These are phyloP conservation scores for Astatoreochromis straeleni DNA, from an alignment of 2,113 vertebrate species.

Conservation along the genomic window DNA sequence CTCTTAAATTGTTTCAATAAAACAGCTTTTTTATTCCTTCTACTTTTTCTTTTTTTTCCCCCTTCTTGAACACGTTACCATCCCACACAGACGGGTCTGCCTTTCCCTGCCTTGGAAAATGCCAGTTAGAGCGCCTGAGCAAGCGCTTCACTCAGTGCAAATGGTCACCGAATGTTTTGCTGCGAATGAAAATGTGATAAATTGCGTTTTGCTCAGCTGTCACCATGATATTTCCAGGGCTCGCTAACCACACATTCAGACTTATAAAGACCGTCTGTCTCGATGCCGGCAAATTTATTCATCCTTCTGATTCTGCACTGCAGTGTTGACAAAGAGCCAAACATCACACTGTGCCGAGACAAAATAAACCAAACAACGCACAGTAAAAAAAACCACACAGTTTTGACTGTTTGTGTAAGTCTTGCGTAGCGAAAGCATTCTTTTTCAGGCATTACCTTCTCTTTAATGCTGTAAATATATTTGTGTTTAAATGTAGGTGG, in stretches of 20 bases:
- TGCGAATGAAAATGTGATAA: neutral
- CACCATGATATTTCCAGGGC: neutral
- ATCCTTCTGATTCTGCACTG: neutral
- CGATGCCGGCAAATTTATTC: constrained; percentile 4
- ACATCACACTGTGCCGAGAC: neutral
- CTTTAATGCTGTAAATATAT: neutral
- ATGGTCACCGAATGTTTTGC: neutral
- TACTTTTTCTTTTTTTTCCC: neutral
- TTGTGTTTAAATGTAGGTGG: constrained; percentile 58
- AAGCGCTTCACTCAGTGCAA: neutral
- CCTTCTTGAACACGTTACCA: neutral
- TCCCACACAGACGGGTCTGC: neutral
- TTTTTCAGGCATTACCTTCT: neutral
- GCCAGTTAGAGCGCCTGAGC: neutral
- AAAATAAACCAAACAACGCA: neutral
- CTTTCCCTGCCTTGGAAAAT: neutral
- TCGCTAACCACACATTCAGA: neutral
- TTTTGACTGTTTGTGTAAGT: neutral
- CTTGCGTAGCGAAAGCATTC: neutral
- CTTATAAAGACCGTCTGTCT: neutral
- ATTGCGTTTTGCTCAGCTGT: neutral
- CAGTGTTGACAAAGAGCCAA: constrained; percentile 1
- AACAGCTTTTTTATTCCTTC: neutral
- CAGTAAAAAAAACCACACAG: rapidly evolving
- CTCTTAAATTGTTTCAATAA: neutral